phyloP scores from a whole-genome alignment of 1,140 invertebrate genomes.

The Drosophila carrolli region DNA sequence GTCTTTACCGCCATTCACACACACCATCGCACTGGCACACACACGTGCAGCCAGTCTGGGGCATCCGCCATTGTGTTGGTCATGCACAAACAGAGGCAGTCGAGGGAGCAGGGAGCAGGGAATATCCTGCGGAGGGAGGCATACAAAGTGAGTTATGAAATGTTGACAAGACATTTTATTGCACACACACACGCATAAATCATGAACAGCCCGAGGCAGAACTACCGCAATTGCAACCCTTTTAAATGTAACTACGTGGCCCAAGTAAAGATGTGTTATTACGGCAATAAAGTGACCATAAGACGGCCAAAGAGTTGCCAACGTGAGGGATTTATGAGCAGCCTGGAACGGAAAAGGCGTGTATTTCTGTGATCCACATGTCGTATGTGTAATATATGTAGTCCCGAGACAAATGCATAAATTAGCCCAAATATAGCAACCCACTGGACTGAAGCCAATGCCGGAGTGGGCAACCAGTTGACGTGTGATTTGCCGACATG shows the following conservation, averaged over 20 bases:
- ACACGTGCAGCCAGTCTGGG: slow-evolving; percentile 29
- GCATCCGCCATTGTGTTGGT: slow-evolving; percentile 62
- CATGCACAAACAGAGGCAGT: slow-evolving; percentile 63
- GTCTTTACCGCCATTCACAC: slow-evolving; percentile 61
- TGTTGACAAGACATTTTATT: slow-evolving; percentile 83
- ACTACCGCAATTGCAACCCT: slow-evolving; percentile 59
- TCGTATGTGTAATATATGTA: slow-evolving; percentile 33
- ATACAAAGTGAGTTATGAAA: slow-evolving; percentile 80
- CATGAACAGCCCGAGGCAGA: slow-evolving; percentile 41
- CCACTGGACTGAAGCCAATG: neutral
- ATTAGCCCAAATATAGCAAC: slow-evolving; percentile 29
- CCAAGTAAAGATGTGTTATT: slow-evolving; percentile 70
- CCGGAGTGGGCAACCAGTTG: slow-evolving; percentile 24
- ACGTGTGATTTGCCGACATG: slow-evolving; percentile 42
- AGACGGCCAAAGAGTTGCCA: slow-evolving; percentile 21
- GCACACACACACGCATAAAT: slow-evolving; percentile 45
- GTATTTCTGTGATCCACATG: slow-evolving; percentile 33
- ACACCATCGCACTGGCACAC: slow-evolving; percentile 2
- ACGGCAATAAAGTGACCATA: slow-evolving; percentile 70
- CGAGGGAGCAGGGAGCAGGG: neutral
- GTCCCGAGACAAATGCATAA: slow-evolving; percentile 22
- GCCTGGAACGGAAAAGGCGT: neutral
- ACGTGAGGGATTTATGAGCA: slow-evolving; percentile 38
- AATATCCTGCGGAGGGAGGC: slow-evolving; percentile 13
- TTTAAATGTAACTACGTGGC: slow-evolving; percentile 50